Conservation (phyloP, 2,888 invertebrate genomes). For the Dolomedes plantarius region DNA sequence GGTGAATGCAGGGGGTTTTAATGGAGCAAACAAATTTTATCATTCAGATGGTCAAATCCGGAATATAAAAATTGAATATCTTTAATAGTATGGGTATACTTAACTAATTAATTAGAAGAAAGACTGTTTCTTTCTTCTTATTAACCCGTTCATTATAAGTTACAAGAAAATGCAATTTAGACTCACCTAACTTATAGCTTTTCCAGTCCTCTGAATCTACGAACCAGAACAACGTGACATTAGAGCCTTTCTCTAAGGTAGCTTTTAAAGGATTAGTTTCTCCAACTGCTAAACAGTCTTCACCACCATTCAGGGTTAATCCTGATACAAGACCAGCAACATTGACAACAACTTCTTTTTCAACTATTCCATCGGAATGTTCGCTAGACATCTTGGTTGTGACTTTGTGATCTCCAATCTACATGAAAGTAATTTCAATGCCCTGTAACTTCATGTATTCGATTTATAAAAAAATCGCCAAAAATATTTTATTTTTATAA, state of each 20-base stretch:
- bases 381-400: slow-evolving; percentile 23
- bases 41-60: too few relatives aligned
- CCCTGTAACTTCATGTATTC: too few relatives aligned
- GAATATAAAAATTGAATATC: too few relatives aligned
- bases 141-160: too few relatives aligned
- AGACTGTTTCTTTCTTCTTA: too few relatives aligned
- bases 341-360: slow-evolving; percentile 10
- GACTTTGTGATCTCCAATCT: slow-evolving; percentile 40
- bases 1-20: too few relatives aligned
- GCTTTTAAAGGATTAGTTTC: slow-evolving; percentile 3
- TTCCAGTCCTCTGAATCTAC: background rate
- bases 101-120: too few relatives aligned
- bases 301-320: background rate
- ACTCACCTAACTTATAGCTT: slow-evolving; percentile 31
- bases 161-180: too few relatives aligned
- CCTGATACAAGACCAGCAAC: slow-evolving; percentile 13
- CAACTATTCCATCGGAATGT: background rate
- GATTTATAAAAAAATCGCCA: too few relatives aligned
- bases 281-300: slow-evolving; percentile 13
- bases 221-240: slow-evolving; percentile 32
- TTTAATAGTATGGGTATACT: too few relatives aligned
- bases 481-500: too few relatives aligned
- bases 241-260: slow-evolving; percentile 21
- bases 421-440: background rate
- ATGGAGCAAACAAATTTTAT: too few relatives aligned